A percentile compares a stretch with the other conserved stretches of the same genome.
Conservation (phyloP, 2,888 invertebrate species). For the Platynereis dumerilii region DNA sequence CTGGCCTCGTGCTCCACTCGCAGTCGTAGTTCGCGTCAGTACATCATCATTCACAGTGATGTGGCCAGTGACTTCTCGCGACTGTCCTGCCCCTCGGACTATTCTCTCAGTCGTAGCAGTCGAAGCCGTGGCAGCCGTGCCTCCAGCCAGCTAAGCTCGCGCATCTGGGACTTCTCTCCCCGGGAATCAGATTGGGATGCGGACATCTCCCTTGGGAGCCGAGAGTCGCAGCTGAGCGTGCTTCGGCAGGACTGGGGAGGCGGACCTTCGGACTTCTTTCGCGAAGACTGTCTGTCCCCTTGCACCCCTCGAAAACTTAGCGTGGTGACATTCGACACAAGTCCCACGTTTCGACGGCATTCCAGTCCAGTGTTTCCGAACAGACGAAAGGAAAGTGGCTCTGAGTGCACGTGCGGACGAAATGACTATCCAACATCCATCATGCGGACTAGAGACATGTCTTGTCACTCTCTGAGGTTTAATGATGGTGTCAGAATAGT, state of each 20-base stretch:
- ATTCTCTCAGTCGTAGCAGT: constrained; percentile 36
- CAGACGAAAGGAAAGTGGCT: constrained; percentile 29
- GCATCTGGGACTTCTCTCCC: constrained; percentile 40
- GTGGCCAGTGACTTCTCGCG: constrained; percentile 38
- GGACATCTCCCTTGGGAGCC: constrained; percentile 37
- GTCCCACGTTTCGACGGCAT: constrained; percentile 34
- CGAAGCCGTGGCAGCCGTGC: constrained; percentile 37
- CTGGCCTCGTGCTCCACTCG: constrained; percentile 23
- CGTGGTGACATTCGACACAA: constrained; percentile 36
- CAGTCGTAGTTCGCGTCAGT: constrained; percentile 23
- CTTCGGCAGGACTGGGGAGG: constrained; percentile 38
- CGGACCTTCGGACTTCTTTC: constrained; percentile 28
- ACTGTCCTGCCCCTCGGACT: constrained; percentile 38
- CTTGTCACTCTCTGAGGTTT: constrained; percentile 21
- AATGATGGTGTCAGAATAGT: constrained; percentile 24
- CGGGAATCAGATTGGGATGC: constrained; percentile 42
- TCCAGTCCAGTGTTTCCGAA: constrained; percentile 34
- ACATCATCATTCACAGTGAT: constrained; percentile 30
- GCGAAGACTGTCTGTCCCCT: constrained; percentile 30
- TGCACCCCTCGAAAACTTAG: constrained; percentile 31
- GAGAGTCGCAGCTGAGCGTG: constrained; percentile 38
- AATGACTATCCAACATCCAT: constrained; percentile 15
- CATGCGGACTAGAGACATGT: constrained; percentile 24
- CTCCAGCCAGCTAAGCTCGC: constrained; percentile 38
- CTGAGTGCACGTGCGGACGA: constrained; percentile 24